Base-by-base conservation (phyloP, 1,140 invertebrate species). In the Eulimnadia texana region DNA sequence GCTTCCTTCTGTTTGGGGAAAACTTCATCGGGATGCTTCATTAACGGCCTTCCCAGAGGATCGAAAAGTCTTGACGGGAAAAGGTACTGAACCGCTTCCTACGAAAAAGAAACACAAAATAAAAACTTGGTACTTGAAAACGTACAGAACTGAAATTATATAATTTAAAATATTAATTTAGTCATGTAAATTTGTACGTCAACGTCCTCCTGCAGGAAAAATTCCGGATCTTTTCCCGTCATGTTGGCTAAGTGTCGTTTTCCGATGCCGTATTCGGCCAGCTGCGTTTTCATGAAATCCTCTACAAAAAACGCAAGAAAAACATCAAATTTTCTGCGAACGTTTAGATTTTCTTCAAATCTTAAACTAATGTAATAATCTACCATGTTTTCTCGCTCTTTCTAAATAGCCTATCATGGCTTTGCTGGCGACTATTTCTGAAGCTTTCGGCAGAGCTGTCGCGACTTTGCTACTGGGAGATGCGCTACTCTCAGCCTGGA, bases 161-260 rank as follows among this genome's bases (percentile, higher is more conserved):
- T n/a, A 61, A 27, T 58, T 58, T 19, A 27, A 51, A 63, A 24
- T 52, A 24, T 2, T 50, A 20, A n/a, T n/a, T n/a, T n/a, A n/a
- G n/a, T n/a, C n/a, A n/a, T 42, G 16, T 9, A 42, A 16, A 42
- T 50, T 19, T 2, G 77, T 78, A 91, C 89, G 78, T 96, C 80
- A 16, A 97, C 80, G 72, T 96, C 86, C 65, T 83, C 78, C 73
- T 96, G 86, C 0, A 86, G 88, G 71, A 98, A 90, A 10, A 78
- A 83, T 65, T 90, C 84, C 1, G 84, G 81, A 78, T 97, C 84
- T 72, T 84, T 81, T 2, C 93, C 93, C 95, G 99, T 99, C 80
- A 99, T 98, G 72, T 98, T 98, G 3, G 95, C 95, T 58, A 99
- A 79, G 77, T 99, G 92, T 24, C 92, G 76, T 72, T 88, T 91